These are phyloP conservation scores for Pachycephala philippinensis DNA, from an alignment of 2,113 vertebrate species.

Conservation along the genomic window DNA sequence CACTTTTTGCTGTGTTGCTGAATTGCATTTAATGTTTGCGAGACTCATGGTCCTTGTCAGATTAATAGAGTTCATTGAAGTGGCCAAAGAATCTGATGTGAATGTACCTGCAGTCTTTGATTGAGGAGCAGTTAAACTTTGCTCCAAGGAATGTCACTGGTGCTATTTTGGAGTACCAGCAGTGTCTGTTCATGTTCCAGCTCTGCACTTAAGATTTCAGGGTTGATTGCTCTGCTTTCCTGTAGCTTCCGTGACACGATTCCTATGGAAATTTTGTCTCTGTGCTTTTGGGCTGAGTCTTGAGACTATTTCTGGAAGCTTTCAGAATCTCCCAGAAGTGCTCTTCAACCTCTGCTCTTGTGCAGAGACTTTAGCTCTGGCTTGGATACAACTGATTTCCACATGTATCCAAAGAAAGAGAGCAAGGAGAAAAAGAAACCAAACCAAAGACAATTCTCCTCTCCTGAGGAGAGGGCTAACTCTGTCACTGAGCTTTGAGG, in stretches of 20 bases:
- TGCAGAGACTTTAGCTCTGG: not conserved
- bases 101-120: not conserved
- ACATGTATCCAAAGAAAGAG: not conserved
- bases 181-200: not conserved
- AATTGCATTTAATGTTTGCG: not conserved
- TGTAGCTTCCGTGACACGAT: not conserved
- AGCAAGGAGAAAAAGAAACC: not conserved
- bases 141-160: not conserved
- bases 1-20: not conserved
- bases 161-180: not conserved
- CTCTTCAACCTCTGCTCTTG: not conserved
- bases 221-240: not conserved
- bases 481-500: not conserved
- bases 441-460: not conserved
- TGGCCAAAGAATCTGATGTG: not conserved
- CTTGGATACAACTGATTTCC: not conserved
- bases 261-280: slow-evolving; percentile 3
- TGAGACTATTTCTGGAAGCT: not conserved
- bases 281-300: not conserved
- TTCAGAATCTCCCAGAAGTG: not conserved
- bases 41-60: not conserved
- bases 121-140: not conserved
- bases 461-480: not conserved
- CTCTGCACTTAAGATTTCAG: not conserved
- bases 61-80: not conserved